Conservation (phyloP, 2,113 vertebrate genomes). For the Campylomormyrus numenius region DNA sequence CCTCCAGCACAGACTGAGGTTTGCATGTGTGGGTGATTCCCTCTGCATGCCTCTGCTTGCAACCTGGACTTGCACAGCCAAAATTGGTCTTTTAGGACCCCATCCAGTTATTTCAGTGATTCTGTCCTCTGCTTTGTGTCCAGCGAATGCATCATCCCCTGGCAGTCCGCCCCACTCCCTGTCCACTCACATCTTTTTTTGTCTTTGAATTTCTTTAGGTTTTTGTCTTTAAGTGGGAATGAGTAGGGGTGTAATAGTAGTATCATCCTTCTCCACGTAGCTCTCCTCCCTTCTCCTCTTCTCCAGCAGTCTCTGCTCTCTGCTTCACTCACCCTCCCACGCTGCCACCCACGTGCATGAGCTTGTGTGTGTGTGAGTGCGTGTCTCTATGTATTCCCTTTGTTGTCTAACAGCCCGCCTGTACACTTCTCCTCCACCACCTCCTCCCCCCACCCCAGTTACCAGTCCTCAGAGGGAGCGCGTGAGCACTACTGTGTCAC, state of each 20-base stretch:
- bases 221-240: neutral
- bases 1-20: neutral
- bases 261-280: neutral
- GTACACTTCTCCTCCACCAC: slow-evolving; percentile 14
- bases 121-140: neutral
- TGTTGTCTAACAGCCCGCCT: neutral
- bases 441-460: neutral
- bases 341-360: slow-evolving; percentile 1
- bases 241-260: neutral
- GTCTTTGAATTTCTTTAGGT: neutral
- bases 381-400: slow-evolving; percentile 7
- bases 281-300: neutral
- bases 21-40: neutral
- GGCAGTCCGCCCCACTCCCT: neutral
- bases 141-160: neutral
- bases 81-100: neutral
- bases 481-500: neutral
- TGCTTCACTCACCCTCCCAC: slow-evolving; percentile 21
- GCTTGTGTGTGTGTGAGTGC: neutral
- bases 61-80: neutral
- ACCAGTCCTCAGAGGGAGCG: slow-evolving; percentile 21
- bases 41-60: neutral
- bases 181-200: neutral
- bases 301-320: neutral
- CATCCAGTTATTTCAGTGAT: neutral